phyloP scores from a whole-genome alignment of 2,113 vertebrate genomes.

The Brachirus orientalis region DNA sequence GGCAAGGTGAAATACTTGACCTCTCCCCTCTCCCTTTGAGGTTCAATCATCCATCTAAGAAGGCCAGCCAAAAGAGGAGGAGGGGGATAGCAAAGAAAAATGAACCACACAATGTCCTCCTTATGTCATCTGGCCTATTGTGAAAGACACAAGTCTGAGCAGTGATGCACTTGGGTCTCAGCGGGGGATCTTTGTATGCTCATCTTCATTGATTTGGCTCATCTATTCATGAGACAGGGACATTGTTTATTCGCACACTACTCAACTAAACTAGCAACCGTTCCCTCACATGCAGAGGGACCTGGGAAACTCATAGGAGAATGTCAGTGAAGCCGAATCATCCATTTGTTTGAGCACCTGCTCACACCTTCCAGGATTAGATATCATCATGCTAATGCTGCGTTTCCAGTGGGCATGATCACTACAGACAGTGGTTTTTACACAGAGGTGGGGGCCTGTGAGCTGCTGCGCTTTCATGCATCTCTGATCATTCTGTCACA shows the following conservation, averaged over 20 bases:
- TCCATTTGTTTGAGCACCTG: constrained; percentile 75
- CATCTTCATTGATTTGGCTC: constrained; percentile 83
- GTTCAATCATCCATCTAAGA: constrained; percentile 80
- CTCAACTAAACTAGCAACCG: constrained; percentile 58
- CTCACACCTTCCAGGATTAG: constrained; percentile 76
- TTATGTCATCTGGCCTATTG: constrained; percentile 84
- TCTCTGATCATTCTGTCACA: constrained; percentile 85
- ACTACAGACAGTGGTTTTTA: constrained; percentile 60
- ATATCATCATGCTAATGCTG: constrained; percentile 64
- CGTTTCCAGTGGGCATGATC: constrained; percentile 51
- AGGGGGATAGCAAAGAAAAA: constrained; percentile 72
- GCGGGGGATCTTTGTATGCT: constrained; percentile 83
- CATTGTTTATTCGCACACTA: constrained; percentile 79
- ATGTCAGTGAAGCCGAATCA: constrained; percentile 53
- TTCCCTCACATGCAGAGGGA: constrained; percentile 63
- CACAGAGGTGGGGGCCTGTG: constrained; percentile 72
- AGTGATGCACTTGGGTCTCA: constrained; percentile 80
- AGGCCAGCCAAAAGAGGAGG: constrained; percentile 63
- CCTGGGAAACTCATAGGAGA: constrained; percentile 70
- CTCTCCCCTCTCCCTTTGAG: constrained; percentile 80
- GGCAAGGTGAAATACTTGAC: constrained; percentile 81
- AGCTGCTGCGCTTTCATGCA: constrained; percentile 81
- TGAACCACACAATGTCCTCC: constrained; percentile 81
- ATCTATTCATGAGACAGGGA: constrained; percentile 79
- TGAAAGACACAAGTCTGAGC: constrained; percentile 81